Evolutionary conservation across 2,888 invertebrate species (phyloP), one percentile per base, ranked within the genome.

Genomic region (Teleogryllus oceanicus): DNA sequence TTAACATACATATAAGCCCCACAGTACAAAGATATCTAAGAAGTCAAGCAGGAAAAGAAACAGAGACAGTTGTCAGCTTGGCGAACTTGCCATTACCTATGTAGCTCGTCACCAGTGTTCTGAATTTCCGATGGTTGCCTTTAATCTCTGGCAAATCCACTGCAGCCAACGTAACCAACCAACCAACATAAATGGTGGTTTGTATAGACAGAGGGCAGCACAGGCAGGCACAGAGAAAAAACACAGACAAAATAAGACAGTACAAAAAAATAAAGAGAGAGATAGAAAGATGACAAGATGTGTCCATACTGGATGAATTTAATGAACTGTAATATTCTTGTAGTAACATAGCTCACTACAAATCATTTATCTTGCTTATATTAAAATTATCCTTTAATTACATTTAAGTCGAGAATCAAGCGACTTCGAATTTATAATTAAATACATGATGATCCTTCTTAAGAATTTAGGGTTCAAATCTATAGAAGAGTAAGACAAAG

Each of bases 131-230:
- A 92, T 97, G 97, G 90, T 96, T 96, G 89, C 97, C 97, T 91
- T 96, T 97, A 91, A 97, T 95, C 93, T 96, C 97, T 89, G 97
- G 97, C 90, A 96, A 94, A 93, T 98, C 97, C 96, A 97, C 98
- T 98, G 85, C 81, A 84, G 78, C 20, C 76, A 50, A 79, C n/a
- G 78, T 50, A 21, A 78, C 62, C 62, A 62, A 62, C 62, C 13
- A 62, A 62, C 62, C 62, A 62, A 62, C 62, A 62, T 62, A 62
- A 62, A 62, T 62, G 62, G 62, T 62, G 62, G 62, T 62, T 62
- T 62, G 62, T 62, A 18, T 62, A 62, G 62, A 62, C 62, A 62
- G 62, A 62, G 62, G 62, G 62, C 62, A 62, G 62, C 62, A 62
- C 62, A 62, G 62, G 62, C 62, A 62, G 62, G 62, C 62, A 62